Percentiles rank a stretch among this genome's conserved stretches.
Evolutionary conservation across 2,113 vertebrate genomes (phyloP).

Genomic region (Dicentrarchus labrax): DNA sequence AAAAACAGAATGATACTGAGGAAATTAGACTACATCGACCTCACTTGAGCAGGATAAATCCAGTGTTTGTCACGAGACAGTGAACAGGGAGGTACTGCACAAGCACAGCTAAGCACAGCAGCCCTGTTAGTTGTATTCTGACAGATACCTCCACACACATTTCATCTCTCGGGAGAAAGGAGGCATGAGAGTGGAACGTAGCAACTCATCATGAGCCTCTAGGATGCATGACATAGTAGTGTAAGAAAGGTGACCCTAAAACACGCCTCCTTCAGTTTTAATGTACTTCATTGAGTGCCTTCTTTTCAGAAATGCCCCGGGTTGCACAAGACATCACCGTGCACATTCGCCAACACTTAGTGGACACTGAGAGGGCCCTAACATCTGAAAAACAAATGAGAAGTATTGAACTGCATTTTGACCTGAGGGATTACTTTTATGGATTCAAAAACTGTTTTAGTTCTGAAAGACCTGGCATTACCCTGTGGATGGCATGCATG

Average conservation of each 20-base stretch:
- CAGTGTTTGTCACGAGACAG: constrained; percentile 57
- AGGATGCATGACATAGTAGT: constrained; percentile 62
- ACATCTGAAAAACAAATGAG: neutral
- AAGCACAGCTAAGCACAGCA: constrained; percentile 45
- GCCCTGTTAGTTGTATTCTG: constrained; percentile 63
- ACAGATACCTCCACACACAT: constrained; percentile 64
- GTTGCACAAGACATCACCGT: neutral
- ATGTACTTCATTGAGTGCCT: constrained; percentile 12
- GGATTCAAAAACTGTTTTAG: neutral
- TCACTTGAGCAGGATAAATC: constrained; percentile 49
- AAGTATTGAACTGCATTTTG: neutral
- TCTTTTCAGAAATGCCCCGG: constrained; percentile 24
- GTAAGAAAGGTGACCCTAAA: constrained; percentile 62
- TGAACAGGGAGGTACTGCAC: constrained; percentile 37
- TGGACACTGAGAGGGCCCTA: neutral
- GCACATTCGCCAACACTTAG: neutral
- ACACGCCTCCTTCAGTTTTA: constrained; percentile 25
- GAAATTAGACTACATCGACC: constrained; percentile 27
- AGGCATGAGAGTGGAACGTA: constrained; percentile 66
- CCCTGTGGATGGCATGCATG: neutral
- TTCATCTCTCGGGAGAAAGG: constrained; percentile 69
- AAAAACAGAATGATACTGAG: neutral
- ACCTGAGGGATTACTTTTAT: constrained; percentile 16
- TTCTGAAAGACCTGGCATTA: neutral
- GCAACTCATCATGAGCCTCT: constrained; percentile 60